phyloP scores from a whole-genome alignment of 2,113 vertebrate species.

The Ageneiosus marmoratus region DNA sequence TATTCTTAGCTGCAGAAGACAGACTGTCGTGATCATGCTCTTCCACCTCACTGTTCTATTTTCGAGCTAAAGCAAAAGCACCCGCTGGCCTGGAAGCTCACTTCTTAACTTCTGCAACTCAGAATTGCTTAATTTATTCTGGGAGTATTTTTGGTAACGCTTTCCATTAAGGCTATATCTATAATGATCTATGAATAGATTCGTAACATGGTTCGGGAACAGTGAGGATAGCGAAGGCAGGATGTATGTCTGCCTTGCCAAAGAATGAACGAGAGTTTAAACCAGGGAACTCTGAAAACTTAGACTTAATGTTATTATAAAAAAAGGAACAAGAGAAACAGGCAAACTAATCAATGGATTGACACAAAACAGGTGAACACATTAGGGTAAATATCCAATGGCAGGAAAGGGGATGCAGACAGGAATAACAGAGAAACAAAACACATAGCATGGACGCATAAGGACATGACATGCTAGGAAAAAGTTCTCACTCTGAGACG shows the following conservation, averaged over 20 bases:
- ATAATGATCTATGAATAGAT: background rate
- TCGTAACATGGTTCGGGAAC: background rate
- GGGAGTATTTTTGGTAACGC: background rate
- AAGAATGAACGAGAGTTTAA: background rate
- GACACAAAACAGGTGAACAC: background rate
- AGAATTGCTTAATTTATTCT: conserved; percentile 16
- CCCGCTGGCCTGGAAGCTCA: background rate
- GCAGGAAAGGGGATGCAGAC: background rate
- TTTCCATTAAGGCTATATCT: background rate
- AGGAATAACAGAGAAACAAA: background rate
- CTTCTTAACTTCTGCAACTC: background rate
- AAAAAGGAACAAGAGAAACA: background rate
- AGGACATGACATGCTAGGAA: too few relatives aligned
- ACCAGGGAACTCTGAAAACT: background rate
- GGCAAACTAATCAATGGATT: background rate
- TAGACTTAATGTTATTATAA: background rate
- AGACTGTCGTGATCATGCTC: conserved; percentile 25
- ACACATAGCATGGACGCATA: background rate
- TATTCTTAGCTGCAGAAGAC: background rate
- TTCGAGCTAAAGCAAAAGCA: conserved; percentile 9
- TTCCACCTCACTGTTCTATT: conserved; percentile 3
- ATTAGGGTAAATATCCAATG: background rate
- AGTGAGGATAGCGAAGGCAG: background rate
- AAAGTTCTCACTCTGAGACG: too few relatives aligned
- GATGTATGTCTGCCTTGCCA: background rate